phyloP scores from a whole-genome alignment of 2,797 vertebrate species.

The Melanotaenia pygmaea region DNA sequence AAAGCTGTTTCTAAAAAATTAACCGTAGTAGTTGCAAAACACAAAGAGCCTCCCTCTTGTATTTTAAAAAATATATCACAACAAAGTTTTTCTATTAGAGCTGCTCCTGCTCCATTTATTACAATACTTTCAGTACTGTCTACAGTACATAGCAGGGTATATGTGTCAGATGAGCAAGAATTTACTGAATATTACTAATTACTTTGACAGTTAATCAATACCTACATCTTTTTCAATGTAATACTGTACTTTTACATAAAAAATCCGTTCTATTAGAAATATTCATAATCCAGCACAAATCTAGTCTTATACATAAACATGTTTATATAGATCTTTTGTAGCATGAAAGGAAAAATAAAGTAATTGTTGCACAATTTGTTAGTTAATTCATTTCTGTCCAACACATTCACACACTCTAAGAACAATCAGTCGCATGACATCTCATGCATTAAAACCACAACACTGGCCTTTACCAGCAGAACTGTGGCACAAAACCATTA shows the following conservation, averaged over 20 bases:
- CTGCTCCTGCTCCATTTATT: not conserved
- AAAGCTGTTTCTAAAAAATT: not conserved
- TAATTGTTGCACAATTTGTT: constrained; percentile 14
- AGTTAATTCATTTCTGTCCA: constrained; percentile 17
- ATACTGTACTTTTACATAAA: not conserved
- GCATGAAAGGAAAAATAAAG: not conserved
- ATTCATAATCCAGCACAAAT: not conserved
- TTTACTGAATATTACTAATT: not conserved
- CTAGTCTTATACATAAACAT: not conserved
- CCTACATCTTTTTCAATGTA: not conserved
- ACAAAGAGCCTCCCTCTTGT: not conserved
- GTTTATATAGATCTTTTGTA: not conserved
- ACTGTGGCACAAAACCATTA: constrained; percentile 14
- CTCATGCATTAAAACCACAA: constrained; percentile 21
- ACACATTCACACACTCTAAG: constrained; percentile 2
- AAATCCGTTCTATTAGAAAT: not conserved
- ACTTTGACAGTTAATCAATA: not conserved
- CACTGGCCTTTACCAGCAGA: not conserved
- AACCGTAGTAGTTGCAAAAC: not conserved
- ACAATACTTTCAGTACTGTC: not conserved
- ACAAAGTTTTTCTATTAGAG: not conserved
- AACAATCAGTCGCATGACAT: constrained; percentile 7
- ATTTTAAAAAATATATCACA: not conserved
- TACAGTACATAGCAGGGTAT: not conserved
- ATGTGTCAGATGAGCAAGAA: not conserved